Evolutionary conservation across 2,797 vertebrate genomes (phyloP), one percentile per base, ranked within the genome.

Genomic region (Craterocephalus amniculus): DNA sequence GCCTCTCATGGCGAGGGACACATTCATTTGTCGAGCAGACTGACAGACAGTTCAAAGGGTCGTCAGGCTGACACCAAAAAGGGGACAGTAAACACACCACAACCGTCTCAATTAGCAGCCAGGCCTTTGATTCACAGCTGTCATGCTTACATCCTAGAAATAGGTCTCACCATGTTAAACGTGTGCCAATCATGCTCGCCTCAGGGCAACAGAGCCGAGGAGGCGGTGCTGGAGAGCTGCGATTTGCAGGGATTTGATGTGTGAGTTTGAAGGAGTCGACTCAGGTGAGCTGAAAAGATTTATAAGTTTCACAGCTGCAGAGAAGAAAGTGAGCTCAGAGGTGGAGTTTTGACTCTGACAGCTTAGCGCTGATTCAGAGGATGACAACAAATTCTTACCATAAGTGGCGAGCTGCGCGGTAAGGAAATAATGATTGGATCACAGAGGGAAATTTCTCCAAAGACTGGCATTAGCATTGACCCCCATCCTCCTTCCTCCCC

Each of bases 21-120:
- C 88, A 63, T 91, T 69, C 87, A 88, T 92, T 89, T 85, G 89
- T 84, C 56, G 67, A 13, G 66, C 34, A 72, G 86, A 87, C 74
- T 91, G 93, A 91, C 88, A 91, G 91, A 83, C 84, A 48, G 92
- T 88, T 92, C 90, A 93, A 90, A 89, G 90, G 91, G 91, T 93
- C 90, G 84, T 78, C 83, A 45, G 86, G 81, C 87, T 88, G 92
- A 92, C 91, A 90, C 82, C 29, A 74, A 68, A 45, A 48, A 80
- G 83, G 81, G 87, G 86, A 87, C 86, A 83, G 89, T 87, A 85
- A 91, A 92, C 91, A 86, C 83, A 83, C 88, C 82, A 71, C 91
- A 81, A 71, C 83, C 84, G 32, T 89, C 91, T 93, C 89, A 91
- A 93, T 94, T 92, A 93, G 81, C 78, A 22, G 66, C 69, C n/a